phyloP scores from a whole-genome alignment of 2,888 invertebrate species.

The Thymelicus sylvestris region DNA sequence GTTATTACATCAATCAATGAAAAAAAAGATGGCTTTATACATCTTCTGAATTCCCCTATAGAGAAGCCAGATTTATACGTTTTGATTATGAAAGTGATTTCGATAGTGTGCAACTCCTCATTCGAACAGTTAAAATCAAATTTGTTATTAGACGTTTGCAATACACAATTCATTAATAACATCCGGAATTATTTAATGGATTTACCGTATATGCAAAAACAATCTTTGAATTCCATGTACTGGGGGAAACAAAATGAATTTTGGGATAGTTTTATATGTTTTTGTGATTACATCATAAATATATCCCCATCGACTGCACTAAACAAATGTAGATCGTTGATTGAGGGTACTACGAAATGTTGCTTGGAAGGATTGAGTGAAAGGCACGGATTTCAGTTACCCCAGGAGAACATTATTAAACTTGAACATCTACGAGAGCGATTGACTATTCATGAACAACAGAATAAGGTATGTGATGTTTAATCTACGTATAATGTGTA shows the following conservation, averaged over 20 bases:
- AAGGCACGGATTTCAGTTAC: slow-evolving; percentile 54
- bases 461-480: slow-evolving; percentile 48
- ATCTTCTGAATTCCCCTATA: slow-evolving; percentile 58
- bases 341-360: slow-evolving; percentile 57
- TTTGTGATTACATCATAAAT: slow-evolving; percentile 65
- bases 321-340: slow-evolving; percentile 62
- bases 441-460: slow-evolving; percentile 52
- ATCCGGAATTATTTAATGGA: slow-evolving; percentile 65
- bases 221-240: slow-evolving; percentile 54
- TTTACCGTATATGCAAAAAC: slow-evolving; percentile 56
- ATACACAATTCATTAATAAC: slow-evolving; percentile 60
- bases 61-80: slow-evolving; percentile 62
- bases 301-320: slow-evolving; percentile 64
- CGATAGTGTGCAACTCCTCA: slow-evolving; percentile 63
- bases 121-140: slow-evolving; percentile 64
- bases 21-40: slow-evolving; percentile 59
- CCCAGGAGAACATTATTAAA: slow-evolving; percentile 51
- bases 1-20: slow-evolving; percentile 61
- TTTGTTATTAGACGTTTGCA: slow-evolving; percentile 63
- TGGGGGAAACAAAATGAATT: slow-evolving; percentile 66
- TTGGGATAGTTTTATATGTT: slow-evolving; percentile 64
- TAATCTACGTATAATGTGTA: too few relatives aligned
- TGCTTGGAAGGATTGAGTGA: slow-evolving; percentile 60
- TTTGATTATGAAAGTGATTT: slow-evolving; percentile 67
- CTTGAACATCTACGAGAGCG: slow-evolving; percentile 54